A percentile compares a stretch with the other conserved stretches of the same genome.
phyloP scores from a whole-genome alignment of 92 coral and sea anemone genomes.

The Actinostola sp. region DNA sequence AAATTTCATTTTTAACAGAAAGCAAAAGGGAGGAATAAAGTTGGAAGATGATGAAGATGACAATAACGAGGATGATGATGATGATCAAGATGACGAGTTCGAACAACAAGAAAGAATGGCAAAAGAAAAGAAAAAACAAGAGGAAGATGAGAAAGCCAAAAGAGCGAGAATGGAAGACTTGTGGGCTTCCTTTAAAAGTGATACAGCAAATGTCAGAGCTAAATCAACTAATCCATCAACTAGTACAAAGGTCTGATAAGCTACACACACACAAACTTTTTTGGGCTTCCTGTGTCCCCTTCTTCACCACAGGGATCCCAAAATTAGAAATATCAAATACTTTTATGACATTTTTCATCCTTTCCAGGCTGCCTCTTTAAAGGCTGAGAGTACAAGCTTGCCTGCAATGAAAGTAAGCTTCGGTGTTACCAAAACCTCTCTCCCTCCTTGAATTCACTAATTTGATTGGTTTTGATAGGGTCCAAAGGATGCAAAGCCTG shows the following conservation, averaged over 20 bases:
- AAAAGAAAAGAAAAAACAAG: conserved; percentile 20
- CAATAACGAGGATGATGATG: conserved; percentile 43
- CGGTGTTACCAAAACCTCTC: too few relatives aligned
- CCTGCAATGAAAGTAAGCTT: background rate
- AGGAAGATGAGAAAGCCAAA: conserved; percentile 46
- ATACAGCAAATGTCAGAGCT: conserved; percentile 48
- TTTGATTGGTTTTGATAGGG: conserved; percentile 1
- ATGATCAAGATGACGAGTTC: conserved; percentile 28
- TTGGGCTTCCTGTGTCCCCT: background rate
- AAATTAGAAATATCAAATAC: too few relatives aligned
- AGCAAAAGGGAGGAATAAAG: conserved; percentile 64
- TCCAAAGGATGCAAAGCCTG: conserved; percentile 21
- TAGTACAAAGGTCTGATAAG: conserved; percentile 43
- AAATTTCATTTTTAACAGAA: conserved; percentile 7
- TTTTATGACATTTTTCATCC: too few relatives aligned
- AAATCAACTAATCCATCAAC: conserved; percentile 39
- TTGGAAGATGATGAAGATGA: conserved; percentile 49
- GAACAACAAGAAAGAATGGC: conserved; percentile 38
- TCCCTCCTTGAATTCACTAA: background rate
- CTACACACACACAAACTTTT: too few relatives aligned
- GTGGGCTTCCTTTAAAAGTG: conserved; percentile 89
- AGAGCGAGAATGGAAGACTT: conserved; percentile 78
- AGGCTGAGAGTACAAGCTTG: conserved; percentile 12
- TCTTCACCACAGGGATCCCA: too few relatives aligned
- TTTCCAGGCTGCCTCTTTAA: conserved; percentile 21